A percentile compares a stretch with the other conserved stretches of the same genome.
Conservation (phyloP, 2,888 invertebrate species). For the Tetragonula carbonaria region DNA sequence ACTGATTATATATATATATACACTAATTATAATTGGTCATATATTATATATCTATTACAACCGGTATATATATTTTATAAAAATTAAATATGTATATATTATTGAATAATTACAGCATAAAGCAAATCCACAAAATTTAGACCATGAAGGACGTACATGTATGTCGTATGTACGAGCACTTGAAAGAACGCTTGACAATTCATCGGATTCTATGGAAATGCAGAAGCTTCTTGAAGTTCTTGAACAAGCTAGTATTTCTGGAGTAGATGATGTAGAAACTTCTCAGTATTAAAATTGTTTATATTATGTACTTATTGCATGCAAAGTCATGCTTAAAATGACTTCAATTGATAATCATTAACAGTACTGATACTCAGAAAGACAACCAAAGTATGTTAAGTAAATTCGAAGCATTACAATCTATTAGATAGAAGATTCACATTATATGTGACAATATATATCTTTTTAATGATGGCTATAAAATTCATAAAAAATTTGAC, state of each 20-base stretch:
- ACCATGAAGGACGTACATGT: slow-evolving; percentile 93
- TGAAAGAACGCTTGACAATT: slow-evolving; percentile 79
- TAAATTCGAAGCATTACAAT: slow-evolving; percentile 47
- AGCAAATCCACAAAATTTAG: slow-evolving; percentile 95
- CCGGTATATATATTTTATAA: background rate
- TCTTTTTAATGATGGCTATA: slow-evolving; percentile 51
- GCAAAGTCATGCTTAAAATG: slow-evolving; percentile 54
- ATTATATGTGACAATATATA: slow-evolving; percentile 33
- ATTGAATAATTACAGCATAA: slow-evolving; percentile 89
- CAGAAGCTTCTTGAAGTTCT: slow-evolving; percentile 80
- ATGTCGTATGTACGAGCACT: slow-evolving; percentile 90
- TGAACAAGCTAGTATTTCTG: slow-evolving; percentile 80
- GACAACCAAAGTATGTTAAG: slow-evolving; percentile 61
- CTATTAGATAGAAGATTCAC: slow-evolving; percentile 49
- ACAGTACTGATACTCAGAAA: slow-evolving; percentile 52
- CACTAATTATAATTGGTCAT: background rate
- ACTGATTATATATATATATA: slow-evolving; percentile 26
- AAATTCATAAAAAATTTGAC: slow-evolving; percentile 54
- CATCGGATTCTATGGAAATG: slow-evolving; percentile 81
- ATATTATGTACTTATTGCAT: slow-evolving; percentile 70
- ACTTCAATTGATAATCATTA: slow-evolving; percentile 51
- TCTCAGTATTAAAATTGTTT: slow-evolving; percentile 79
- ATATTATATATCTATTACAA: no score
- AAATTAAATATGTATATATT: slow-evolving; percentile 10
- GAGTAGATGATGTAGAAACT: slow-evolving; percentile 78